Conservation (phyloP, 37 sponge, comb jelly and placozoan species). For the Cliona cf. orientalis region DNA sequence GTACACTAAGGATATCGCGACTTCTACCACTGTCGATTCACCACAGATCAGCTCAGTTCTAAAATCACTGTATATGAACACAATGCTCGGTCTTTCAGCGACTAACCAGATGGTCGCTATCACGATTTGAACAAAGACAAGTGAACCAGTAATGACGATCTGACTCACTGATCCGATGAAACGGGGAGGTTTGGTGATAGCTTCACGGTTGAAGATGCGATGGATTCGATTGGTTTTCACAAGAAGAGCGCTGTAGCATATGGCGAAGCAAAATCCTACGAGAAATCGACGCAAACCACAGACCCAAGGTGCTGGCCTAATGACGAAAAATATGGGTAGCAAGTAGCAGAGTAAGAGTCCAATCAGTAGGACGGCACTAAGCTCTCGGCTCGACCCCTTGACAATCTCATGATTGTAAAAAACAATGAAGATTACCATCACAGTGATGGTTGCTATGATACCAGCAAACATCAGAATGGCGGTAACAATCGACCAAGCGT, state of each 20-base stretch:
- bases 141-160: constrained; percentile 45
- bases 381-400: constrained; percentile 81
- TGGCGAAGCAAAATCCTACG: constrained; percentile 49
- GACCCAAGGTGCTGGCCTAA: constrained; percentile 32
- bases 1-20: constrained; percentile 38
- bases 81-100: constrained; percentile 7
- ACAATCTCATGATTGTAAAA: constrained; percentile 43
- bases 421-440: constrained; percentile 45
- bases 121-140: constrained; percentile 49
- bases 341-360: constrained; percentile 56
- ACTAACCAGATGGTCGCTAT: constrained; percentile 46
- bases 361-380: constrained; percentile 51
- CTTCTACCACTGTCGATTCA: constrained; percentile 13
- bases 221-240: constrained; percentile 69
- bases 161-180: constrained; percentile 40
- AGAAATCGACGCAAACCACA: constrained; percentile 55
- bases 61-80: background rate
- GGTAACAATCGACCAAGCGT: constrained; percentile 41
- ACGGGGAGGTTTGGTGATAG: background rate
- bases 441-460: constrained; percentile 6
- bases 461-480: constrained; percentile 45
- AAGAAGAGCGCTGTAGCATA: constrained; percentile 66
- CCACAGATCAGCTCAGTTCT: constrained; percentile 32
- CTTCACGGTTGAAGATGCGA: constrained; percentile 61
- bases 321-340: constrained; percentile 46